Evolutionary conservation across 2,113 vertebrate genomes (phyloP).

Genomic region (Phainopepla nitens): DNA sequence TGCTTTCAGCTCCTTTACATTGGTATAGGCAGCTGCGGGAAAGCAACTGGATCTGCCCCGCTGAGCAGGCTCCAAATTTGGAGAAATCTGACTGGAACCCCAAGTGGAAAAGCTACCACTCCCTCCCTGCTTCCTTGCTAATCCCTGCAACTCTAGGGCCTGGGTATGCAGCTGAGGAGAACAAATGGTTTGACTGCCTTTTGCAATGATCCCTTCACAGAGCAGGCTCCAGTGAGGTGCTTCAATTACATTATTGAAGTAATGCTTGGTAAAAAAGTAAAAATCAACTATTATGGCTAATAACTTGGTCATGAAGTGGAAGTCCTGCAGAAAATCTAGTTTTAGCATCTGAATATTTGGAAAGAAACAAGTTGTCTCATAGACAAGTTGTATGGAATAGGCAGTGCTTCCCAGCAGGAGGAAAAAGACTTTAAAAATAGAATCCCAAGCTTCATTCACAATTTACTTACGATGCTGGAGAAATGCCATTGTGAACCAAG

Average conservation of each 20-base stretch:
- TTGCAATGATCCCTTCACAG: not conserved
- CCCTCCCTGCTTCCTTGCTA: not conserved
- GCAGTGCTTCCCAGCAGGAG: not conserved
- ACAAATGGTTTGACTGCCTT: not conserved
- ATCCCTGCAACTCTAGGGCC: not conserved
- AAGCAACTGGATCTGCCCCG: not conserved
- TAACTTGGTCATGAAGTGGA: not conserved
- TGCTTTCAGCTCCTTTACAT: not conserved
- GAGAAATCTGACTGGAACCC: conserved; percentile 1
- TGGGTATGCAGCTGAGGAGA: not conserved
- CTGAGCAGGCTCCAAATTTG: not conserved
- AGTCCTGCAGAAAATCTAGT: not conserved
- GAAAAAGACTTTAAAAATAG: conserved; percentile 7
- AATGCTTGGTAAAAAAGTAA: not conserved
- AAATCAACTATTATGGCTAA: not conserved
- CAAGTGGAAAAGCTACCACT: not conserved
- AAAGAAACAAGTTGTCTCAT: not conserved
- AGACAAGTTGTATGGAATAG: not conserved
- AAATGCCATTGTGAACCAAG: not conserved
- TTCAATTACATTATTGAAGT: not conserved
- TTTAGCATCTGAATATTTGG: not conserved
- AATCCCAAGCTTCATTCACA: not conserved
- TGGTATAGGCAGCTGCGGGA: not conserved
- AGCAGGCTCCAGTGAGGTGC: not conserved
- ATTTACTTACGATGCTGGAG: not conserved